These are phyloP conservation scores for Tenthredo mesomela DNA, from an alignment of 2,888 invertebrate species.

Conservation along the genomic window DNA sequence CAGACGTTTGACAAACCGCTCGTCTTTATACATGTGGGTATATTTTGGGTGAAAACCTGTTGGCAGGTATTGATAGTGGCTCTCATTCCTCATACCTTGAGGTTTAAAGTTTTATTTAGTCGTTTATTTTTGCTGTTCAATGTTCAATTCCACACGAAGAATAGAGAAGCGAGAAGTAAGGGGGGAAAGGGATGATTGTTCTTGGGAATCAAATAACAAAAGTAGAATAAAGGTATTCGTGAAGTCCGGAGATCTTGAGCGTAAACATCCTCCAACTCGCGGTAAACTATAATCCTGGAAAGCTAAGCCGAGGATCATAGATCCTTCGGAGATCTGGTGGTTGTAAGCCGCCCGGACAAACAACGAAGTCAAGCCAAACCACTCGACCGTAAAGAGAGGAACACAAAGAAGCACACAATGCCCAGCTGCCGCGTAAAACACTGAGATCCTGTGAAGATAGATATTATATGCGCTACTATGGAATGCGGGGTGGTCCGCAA, in stretches of 20 bases:
- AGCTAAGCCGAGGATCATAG: conserved; percentile 69
- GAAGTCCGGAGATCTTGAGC: conserved; percentile 32
- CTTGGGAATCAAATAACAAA: background rate
- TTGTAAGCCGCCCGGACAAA: conserved; percentile 56
- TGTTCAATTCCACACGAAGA: background rate
- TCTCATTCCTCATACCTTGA: background rate
- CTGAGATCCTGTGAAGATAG: conserved; percentile 74
- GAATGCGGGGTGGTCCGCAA: conserved; percentile 56
- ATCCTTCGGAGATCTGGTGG: conserved; percentile 60
- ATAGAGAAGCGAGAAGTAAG: conserved; percentile 45
- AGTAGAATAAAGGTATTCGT: conserved; percentile 10
- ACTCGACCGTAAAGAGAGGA: conserved; percentile 65
- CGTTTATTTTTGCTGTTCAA: background rate
- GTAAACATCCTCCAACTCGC: background rate
- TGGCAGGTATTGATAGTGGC: conserved; percentile 17
- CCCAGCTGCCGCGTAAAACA: conserved; percentile 76
- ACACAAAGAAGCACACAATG: conserved; percentile 73
- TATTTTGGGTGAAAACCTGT: conserved; percentile 2
- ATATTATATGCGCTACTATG: conserved; percentile 55
- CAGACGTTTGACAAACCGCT: conserved; percentile 49
- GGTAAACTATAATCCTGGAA: conserved; percentile 64
- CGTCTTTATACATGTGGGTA: background rate
- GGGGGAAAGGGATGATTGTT: conserved; percentile 20
- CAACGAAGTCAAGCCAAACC: conserved; percentile 72
- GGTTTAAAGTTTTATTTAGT: background rate